Conservation (phyloP, 1,140 invertebrate species). For the Apis cerana region DNA sequence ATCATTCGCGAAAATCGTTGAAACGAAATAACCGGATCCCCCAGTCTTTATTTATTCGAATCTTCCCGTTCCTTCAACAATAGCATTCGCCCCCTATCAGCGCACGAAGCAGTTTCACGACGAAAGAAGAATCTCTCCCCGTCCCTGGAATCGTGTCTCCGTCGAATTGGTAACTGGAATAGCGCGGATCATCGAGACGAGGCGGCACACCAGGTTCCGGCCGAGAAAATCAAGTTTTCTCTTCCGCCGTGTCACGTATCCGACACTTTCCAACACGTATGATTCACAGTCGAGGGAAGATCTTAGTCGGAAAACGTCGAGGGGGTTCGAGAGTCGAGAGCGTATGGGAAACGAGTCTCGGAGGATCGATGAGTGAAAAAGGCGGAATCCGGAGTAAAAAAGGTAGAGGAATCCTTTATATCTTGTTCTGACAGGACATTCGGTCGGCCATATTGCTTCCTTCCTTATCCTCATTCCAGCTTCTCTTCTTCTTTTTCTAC, state of each 20-base stretch:
- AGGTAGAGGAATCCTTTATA: conserved; percentile 51
- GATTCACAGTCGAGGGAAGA: conserved; percentile 31
- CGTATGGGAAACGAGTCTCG: background rate
- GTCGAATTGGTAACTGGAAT: conserved; percentile 30
- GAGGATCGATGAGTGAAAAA: background rate
- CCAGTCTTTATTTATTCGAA: no score
- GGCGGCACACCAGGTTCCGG: background rate
- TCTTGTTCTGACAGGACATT: conserved; percentile 60
- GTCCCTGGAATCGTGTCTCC: background rate
- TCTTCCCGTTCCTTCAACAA: background rate
- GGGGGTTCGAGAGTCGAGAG: background rate
- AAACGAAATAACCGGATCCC: no score
- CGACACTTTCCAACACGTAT: conserved; percentile 39
- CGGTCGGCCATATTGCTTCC: conserved; percentile 49
- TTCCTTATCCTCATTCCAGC: conserved; percentile 4
- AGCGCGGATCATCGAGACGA: conserved; percentile 32
- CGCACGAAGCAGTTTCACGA: background rate
- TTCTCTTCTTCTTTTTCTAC: background rate
- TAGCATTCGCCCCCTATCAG: background rate
- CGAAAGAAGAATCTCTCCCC: background rate
- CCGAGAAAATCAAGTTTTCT: conserved; percentile 57
- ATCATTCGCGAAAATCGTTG: no score
- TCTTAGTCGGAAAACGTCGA: conserved; percentile 34
- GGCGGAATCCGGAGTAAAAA: conserved; percentile 10
- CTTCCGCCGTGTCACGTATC: conserved; percentile 30